Conservation (phyloP, 2,888 invertebrate genomes). For the Xestoiulus laeticollis region DNA sequence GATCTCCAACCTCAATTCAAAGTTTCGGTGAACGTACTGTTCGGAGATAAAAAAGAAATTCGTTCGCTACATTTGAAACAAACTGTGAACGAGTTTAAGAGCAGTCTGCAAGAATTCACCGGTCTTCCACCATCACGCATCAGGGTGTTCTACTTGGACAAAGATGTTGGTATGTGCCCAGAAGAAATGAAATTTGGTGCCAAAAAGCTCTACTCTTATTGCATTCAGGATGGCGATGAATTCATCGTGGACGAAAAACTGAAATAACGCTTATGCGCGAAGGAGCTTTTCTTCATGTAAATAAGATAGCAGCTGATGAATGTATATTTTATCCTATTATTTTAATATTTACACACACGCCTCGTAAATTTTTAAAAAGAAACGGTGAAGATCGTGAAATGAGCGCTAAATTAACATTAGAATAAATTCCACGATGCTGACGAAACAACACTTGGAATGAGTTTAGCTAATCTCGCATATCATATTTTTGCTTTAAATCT, state of each 20-base stretch:
- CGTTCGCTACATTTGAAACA: constrained; percentile 79
- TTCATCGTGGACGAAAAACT: constrained; percentile 77
- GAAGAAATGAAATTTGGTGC: constrained; percentile 90
- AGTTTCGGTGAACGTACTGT: constrained; percentile 85
- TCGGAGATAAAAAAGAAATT: constrained; percentile 68
- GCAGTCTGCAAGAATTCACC: constrained; percentile 59
- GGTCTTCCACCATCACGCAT: constrained; percentile 53
- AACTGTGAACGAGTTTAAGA: constrained; percentile 74
- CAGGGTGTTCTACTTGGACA: constrained; percentile 85
- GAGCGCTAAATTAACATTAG: background rate
- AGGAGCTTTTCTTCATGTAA: background rate
- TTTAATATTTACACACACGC: background rate
- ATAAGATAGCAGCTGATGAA: background rate
- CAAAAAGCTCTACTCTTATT: constrained; percentile 90
- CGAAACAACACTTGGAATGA: background rate
- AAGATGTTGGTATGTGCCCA: constrained; percentile 74
- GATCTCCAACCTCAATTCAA: constrained; percentile 75
- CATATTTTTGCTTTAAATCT: too few species aligned
- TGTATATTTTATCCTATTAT: constrained; percentile 36
- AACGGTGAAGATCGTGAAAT: background rate
- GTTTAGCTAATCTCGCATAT: too few species aligned
- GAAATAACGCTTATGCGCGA: background rate
- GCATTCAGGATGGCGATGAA: constrained; percentile 87
- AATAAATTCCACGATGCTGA: background rate
- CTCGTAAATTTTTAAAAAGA: background rate